A percentile compares a stretch with the other conserved stretches of the same genome.
Conservation (phyloP, 2,797 vertebrate genomes). For the Zonotrichia albicollis region DNA sequence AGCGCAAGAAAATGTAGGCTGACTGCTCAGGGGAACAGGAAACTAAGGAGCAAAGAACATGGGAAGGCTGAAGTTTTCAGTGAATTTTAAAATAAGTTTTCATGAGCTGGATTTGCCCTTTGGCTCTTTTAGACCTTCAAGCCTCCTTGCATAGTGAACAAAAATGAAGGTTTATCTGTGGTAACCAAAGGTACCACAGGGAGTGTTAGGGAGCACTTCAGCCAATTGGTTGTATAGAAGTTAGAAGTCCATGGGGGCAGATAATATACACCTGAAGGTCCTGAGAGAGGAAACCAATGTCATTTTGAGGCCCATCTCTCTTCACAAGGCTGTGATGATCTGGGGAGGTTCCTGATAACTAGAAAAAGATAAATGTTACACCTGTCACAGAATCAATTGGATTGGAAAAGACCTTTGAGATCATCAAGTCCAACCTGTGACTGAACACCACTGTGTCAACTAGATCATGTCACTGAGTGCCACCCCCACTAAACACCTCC, state of each 20-base stretch:
- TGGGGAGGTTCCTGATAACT: neutral
- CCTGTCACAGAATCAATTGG: neutral
- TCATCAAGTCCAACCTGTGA: neutral
- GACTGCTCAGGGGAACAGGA: neutral
- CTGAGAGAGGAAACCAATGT: neutral
- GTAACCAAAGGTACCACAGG: neutral
- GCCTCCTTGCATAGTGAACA: neutral
- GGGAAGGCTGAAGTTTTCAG: neutral
- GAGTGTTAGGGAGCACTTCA: neutral
- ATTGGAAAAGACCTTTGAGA: neutral
- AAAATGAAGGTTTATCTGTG: neutral
- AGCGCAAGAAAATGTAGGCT: neutral
- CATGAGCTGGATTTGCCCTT: neutral
- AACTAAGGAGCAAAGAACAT: neutral
- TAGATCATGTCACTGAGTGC: no score
- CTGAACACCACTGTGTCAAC: fast-evolving
- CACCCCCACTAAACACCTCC: neutral
- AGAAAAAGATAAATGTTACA: neutral
- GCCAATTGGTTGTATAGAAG: neutral
- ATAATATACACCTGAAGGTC: neutral
- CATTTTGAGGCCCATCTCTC: neutral
- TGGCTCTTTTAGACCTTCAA: neutral
- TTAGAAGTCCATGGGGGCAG: neutral
- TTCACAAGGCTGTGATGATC: neutral
- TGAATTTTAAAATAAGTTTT: neutral